Base-by-base conservation (phyloP, 2,113 vertebrate species). In the Eretmochelys imbricata region DNA sequence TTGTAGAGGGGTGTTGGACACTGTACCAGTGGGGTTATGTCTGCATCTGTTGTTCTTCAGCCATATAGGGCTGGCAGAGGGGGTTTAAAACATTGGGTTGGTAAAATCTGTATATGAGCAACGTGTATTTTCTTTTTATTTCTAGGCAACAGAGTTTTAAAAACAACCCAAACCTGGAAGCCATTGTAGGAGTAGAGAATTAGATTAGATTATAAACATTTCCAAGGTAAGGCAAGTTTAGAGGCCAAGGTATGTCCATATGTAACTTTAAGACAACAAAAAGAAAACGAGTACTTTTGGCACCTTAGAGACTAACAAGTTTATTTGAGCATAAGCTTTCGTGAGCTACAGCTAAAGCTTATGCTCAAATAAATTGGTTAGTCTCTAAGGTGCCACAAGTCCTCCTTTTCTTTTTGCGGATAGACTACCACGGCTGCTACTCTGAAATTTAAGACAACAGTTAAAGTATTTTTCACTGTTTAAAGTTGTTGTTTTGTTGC, bases 191-290 rank as follows among this genome's bases (percentile, higher is more conserved):
- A 46, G 22, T 24, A 24, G 22, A 27, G 11, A 22, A 76, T 42
- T 24, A 62, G 35, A 84, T 35, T 5, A 1, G 16, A 4, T 51
- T 11, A 10, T 24, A 6, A 29, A 3, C 53, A 49, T 35, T 50
- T 72, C 35, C 25, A 29, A 2, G 46, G 72, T 49, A 69, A 38
- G 22, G 62, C 35, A 53, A 31, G 20, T 46, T 46, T 51, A 80
- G 29, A 80, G 17, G 10, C 78, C 31, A 19, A 50, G 49, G 10
- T 31, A 2, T 4, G 5, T 0, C 0, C 3, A 5, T 2, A 25
- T 14, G 59, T 80, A 50, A 1, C 46, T 53, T 12, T 6, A 80
- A 62, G 69, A 55, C 35, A 46, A 24, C 24, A 76, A 42, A 42
- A 42, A 42, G 42, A 42, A 42, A 42, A 42, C 42, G 42, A 42